A percentile compares a stretch with the other conserved stretches of the same genome.
Conservation (phyloP, 2,888 invertebrate species). For the Cenopis cana region DNA sequence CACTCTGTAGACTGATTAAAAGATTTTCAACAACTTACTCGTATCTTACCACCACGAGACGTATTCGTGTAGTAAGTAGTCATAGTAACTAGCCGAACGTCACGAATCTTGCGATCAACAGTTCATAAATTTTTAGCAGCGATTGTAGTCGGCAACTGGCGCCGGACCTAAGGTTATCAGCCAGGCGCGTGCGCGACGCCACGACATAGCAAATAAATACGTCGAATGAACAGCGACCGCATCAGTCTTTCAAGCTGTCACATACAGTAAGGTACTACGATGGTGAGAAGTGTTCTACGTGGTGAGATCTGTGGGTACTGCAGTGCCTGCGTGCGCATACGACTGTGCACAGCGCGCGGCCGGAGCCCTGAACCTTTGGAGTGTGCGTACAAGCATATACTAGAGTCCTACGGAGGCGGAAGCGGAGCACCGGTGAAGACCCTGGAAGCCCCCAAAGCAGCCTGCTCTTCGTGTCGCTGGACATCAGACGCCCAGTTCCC, state of each 20-base stretch:
- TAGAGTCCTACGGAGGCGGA: constrained; percentile 71
- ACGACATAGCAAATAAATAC: constrained; percentile 70
- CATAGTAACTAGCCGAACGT: constrained; percentile 1
- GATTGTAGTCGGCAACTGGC: constrained; percentile 57
- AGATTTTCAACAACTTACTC: no score
- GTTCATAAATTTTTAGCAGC: constrained; percentile 7
- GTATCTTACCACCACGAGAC: background rate
- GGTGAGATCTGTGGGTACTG: constrained; percentile 80
- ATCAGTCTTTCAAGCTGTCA: constrained; percentile 66
- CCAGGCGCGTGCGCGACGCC: constrained; percentile 79
- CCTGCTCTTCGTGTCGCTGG: constrained; percentile 78
- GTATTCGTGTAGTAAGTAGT: background rate
- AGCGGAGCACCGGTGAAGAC: constrained; percentile 60
- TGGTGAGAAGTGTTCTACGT: constrained; percentile 70
- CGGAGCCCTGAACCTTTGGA: constrained; percentile 74
- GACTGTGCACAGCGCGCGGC: constrained; percentile 74
- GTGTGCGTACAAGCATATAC: constrained; percentile 81
- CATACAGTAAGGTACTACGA: constrained; percentile 57
- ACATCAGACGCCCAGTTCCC: constrained; percentile 81
- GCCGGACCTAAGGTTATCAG: constrained; percentile 77
- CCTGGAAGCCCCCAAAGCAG: constrained; percentile 66
- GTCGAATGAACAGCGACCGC: constrained; percentile 55
- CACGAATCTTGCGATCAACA: constrained; percentile 10
- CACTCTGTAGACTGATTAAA: background rate
- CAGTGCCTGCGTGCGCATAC: constrained; percentile 75